These are phyloP conservation scores for Gnathochromis pfefferi DNA, from an alignment of 2,113 vertebrate genomes.

Conservation along the genomic window DNA sequence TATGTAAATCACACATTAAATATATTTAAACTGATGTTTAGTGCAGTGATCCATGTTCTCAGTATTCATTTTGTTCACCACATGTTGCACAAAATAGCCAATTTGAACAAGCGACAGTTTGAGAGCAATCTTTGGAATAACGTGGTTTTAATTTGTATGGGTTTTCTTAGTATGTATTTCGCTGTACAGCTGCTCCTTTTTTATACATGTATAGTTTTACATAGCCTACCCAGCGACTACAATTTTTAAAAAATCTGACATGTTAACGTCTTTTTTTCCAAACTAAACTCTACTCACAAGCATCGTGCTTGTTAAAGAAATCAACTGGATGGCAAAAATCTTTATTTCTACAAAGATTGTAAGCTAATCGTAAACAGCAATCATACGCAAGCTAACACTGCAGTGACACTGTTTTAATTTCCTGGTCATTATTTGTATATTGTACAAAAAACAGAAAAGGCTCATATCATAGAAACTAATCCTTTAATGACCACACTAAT, in stretches of 20 bases:
- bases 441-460: neutral
- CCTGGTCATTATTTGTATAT: neutral
- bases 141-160: neutral
- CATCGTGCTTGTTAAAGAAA: neutral
- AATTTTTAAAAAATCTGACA: neutral
- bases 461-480: neutral
- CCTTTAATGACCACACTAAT: conserved; percentile 39
- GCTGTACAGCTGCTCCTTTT: neutral
- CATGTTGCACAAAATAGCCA: neutral
- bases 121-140: neutral
- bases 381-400: neutral
- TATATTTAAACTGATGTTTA: neutral
- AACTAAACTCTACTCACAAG: neutral
- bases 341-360: neutral
- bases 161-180: neutral
- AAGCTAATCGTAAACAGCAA: neutral
- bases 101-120: neutral
- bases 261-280: neutral
- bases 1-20: neutral
- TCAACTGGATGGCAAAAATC: neutral
- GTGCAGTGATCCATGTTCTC: neutral
- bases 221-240: accelerated
- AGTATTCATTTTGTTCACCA: neutral
- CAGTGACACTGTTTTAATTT: neutral
- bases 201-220: neutral